phyloP scores from a whole-genome alignment of 2,113 vertebrate species.

The Struthidea cinerea region DNA sequence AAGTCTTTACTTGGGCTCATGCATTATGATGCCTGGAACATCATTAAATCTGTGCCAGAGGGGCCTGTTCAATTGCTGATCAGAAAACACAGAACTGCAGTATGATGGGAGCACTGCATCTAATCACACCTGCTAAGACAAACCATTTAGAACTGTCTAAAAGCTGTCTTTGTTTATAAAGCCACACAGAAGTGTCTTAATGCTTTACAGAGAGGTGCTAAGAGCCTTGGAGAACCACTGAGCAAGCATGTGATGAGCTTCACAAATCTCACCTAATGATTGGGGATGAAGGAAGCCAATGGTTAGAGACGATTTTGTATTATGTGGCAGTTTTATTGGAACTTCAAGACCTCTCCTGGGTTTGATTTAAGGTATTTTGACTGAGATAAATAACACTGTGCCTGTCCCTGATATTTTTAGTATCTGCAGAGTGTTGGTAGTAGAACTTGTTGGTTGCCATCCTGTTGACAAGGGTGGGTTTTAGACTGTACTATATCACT shows the following conservation, averaged over 20 bases:
- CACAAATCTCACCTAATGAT: not conserved
- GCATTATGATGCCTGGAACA: constrained; percentile 92
- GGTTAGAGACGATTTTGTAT: constrained; percentile 14
- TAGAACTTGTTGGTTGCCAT: constrained; percentile 20
- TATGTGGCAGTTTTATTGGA: constrained; percentile 5
- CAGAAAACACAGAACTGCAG: constrained; percentile 76
- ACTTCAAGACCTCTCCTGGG: constrained; percentile 1
- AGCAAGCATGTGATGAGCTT: not conserved
- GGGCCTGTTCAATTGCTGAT: constrained; percentile 85
- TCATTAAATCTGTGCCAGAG: constrained; percentile 85
- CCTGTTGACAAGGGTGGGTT: constrained; percentile 33
- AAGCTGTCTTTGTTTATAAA: constrained; percentile 36
- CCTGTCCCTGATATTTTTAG: constrained; percentile 33
- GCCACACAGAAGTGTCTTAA: constrained; percentile 50
- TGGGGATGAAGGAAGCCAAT: not conserved
- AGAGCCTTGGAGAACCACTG: constrained; percentile 15
- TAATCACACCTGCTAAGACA: not conserved
- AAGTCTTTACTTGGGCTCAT: constrained; percentile 83
- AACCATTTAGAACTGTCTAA: not conserved
- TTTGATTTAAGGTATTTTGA: not conserved
- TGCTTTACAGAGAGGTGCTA: constrained; percentile 22
- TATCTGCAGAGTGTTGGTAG: not conserved
- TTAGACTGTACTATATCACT: constrained; percentile 25
- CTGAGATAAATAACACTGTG: constrained; percentile 15
- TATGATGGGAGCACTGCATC: constrained; percentile 57